phyloP scores from a whole-genome alignment of 2,113 vertebrate genomes.

The Anarhynchus alexandrinus region DNA sequence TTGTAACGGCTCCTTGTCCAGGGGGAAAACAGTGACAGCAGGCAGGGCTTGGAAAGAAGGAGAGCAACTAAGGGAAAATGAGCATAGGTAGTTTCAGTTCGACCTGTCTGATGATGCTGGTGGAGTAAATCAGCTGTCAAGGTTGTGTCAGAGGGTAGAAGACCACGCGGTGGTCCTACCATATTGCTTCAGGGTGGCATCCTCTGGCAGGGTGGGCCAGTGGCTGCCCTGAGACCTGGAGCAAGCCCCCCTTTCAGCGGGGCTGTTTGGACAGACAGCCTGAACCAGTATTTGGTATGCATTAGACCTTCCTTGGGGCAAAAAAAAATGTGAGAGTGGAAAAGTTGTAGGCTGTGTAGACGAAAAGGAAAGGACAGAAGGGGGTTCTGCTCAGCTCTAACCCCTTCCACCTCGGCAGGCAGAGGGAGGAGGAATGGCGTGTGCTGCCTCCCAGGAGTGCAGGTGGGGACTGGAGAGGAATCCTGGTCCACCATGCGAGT shows the following conservation, averaged over 20 bases:
- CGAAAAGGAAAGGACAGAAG: not conserved
- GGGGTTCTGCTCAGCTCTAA: not conserved
- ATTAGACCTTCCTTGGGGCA: not conserved
- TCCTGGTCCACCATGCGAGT: rapidly evolving
- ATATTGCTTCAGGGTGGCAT: no score
- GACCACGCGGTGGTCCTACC: not conserved
- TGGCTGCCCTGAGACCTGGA: not conserved
- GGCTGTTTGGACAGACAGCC: not conserved
- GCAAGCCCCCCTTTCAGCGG: not conserved
- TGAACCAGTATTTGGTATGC: not conserved
- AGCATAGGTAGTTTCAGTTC: not conserved
- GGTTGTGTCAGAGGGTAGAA: not conserved
- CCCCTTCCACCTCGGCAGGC: no score
- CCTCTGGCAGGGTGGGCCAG: not conserved
- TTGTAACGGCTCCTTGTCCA: not conserved
- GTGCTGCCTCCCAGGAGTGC: not conserved
- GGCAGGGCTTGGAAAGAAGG: not conserved
- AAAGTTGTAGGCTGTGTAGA: no score
- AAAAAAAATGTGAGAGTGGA: not conserved
- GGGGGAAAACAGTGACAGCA: not conserved
- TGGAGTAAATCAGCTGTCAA: not conserved
- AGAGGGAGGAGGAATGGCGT: not conserved
- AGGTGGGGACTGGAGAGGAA: no score
- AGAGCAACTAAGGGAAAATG: not conserved
- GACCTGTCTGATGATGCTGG: not conserved